Evolutionary conservation across 2,888 invertebrate species (phyloP).

Genomic region (Sphinx pinastri): DNA sequence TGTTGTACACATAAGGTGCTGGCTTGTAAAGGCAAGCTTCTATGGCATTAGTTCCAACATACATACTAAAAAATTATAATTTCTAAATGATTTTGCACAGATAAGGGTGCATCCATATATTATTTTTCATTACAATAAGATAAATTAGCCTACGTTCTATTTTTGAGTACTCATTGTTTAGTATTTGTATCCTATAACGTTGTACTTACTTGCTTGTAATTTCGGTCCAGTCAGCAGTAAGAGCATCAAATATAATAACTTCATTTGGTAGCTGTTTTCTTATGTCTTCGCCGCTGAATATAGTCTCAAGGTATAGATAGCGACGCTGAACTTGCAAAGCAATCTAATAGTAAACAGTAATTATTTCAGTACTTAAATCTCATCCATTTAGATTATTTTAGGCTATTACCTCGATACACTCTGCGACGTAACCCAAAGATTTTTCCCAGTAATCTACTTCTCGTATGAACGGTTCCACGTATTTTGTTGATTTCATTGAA

Average conservation of each 20-base stretch:
- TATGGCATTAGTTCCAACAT: slow-evolving; percentile 82
- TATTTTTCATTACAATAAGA: background rate
- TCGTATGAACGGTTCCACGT: slow-evolving; percentile 93
- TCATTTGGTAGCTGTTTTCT: slow-evolving; percentile 91
- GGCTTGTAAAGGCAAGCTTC: slow-evolving; percentile 86
- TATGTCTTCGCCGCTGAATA: slow-evolving; percentile 94
- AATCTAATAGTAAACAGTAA: slow-evolving; percentile 57
- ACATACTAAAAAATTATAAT: slow-evolving; percentile 64
- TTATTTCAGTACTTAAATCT: background rate
- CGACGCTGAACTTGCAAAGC: slow-evolving; percentile 92
- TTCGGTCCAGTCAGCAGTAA: slow-evolving; percentile 89
- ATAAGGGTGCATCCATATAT: background rate
- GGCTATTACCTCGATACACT: slow-evolving; percentile 88
- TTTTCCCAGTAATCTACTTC: slow-evolving; percentile 95
- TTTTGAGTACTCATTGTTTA: background rate
- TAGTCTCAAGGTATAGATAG: slow-evolving; percentile 94
- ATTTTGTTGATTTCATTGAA: slow-evolving; percentile 94
- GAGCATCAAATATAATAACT: slow-evolving; percentile 88
- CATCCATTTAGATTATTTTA: background rate
- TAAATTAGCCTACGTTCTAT: background rate
- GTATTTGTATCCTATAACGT: no score
- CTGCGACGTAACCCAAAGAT: slow-evolving; percentile 90
- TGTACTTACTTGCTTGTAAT: slow-evolving; percentile 83
- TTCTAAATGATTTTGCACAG: slow-evolving; percentile 9
- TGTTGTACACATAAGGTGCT: slow-evolving; percentile 85